Evolutionary conservation across 2,113 vertebrate species (phyloP).

Genomic region (Epinephelus cyanopodus): DNA sequence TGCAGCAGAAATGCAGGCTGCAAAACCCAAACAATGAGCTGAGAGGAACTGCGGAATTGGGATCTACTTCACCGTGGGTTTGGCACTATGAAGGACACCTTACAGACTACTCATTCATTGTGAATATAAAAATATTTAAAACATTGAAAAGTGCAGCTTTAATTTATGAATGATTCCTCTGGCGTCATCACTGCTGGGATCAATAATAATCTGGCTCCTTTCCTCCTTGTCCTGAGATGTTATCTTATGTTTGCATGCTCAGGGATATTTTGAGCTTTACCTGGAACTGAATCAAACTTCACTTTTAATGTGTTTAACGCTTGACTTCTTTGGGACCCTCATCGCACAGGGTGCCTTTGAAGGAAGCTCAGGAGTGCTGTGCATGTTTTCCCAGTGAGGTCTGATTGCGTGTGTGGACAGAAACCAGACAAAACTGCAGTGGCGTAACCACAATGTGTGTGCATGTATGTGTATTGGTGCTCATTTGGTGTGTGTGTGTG

Average conservation of each 20-base stretch:
- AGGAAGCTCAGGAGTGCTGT: not conserved
- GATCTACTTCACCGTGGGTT: too few species aligned
- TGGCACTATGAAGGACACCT: too few species aligned
- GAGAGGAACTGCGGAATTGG: too few species aligned
- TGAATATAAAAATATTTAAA: too few species aligned
- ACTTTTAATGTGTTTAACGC: not conserved
- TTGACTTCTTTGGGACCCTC: not conserved
- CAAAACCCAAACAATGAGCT: too few species aligned
- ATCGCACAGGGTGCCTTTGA: conserved; percentile 7
- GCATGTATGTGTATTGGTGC: too few species aligned
- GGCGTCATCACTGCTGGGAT: conserved; percentile 10
- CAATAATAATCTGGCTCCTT: not conserved
- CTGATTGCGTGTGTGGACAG: conserved; percentile 46
- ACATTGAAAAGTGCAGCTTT: too few species aligned
- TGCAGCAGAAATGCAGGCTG: too few species aligned
- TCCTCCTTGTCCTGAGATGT: not conserved
- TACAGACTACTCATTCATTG: too few species aligned
- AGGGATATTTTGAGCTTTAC: too few species aligned
- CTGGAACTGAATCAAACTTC: too few species aligned
- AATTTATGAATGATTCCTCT: too few species aligned
- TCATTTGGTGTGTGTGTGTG: not conserved
- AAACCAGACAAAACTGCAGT: conserved; percentile 26
- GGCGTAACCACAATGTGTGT: conserved; percentile 25
- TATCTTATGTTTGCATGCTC: not conserved
- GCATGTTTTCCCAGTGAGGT: conserved; percentile 9